Percentiles rank a stretch among this genome's conserved stretches.
Conservation (phyloP, 1,140 invertebrate genomes). For the Zaprionus ornatus region DNA sequence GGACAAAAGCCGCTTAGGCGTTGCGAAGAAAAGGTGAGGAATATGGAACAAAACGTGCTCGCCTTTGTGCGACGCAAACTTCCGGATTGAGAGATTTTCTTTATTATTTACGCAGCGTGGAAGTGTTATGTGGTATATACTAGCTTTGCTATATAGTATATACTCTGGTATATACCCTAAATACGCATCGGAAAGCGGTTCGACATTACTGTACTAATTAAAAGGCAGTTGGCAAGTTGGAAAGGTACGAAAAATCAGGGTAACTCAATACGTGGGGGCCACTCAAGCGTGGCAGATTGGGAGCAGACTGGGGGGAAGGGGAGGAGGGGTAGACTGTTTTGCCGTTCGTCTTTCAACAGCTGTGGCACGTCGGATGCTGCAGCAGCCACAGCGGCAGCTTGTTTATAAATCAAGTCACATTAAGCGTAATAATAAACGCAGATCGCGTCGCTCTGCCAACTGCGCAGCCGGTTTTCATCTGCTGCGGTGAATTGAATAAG, state of each 20-base stretch:
- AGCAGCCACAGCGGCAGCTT: conserved; percentile 48
- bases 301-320: not conserved
- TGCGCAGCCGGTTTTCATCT: conserved; percentile 36
- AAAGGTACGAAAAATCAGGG: conserved; percentile 29
- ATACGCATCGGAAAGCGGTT: not conserved
- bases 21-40: conserved; percentile 8
- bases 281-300: not conserved
- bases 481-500: conserved; percentile 67
- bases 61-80: conserved; percentile 66
- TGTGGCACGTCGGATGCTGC: conserved; percentile 43
- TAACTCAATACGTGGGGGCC: not conserved
- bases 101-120: not conserved
- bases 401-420: conserved; percentile 82
- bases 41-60: conserved; percentile 37
- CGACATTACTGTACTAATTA: conserved; percentile 67
- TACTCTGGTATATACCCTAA: not conserved
- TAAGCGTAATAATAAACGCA: conserved; percentile 80
- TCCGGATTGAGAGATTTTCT: conserved; percentile 64
- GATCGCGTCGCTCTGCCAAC: conserved; percentile 35
- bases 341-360: conserved; percentile 46
- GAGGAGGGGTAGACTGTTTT: not conserved
- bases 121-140: not conserved
- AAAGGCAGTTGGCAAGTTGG: conserved; percentile 46
- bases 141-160: not conserved
- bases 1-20: conserved; percentile 70